Conservation (phyloP, 2,113 vertebrate species). For the Tiliqua scincoides region DNA sequence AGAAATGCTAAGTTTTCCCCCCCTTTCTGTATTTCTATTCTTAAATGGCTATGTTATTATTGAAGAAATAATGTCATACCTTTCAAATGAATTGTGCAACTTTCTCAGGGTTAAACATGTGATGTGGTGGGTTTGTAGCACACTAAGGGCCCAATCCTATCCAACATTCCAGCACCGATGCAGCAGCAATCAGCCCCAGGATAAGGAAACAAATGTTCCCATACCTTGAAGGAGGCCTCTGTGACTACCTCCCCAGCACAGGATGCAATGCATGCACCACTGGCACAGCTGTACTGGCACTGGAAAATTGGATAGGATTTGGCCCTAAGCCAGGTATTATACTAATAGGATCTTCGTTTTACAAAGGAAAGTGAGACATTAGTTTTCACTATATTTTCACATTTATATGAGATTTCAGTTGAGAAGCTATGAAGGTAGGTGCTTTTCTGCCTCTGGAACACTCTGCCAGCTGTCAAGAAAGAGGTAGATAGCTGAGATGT, state of each 20-base stretch:
- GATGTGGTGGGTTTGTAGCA: not conserved
- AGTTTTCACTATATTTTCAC: slow-evolving; percentile 5
- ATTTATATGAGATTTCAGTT: not conserved
- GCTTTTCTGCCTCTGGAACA: not conserved
- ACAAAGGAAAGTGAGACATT: not conserved
- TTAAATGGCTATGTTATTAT: not conserved
- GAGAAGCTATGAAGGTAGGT: not conserved
- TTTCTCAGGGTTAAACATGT: not conserved
- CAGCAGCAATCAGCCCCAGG: too few relatives aligned
- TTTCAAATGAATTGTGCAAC: slow-evolving; percentile 12
- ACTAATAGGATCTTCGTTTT: not conserved
- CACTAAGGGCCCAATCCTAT: too few relatives aligned
- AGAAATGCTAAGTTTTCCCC: not conserved
- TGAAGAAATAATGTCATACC: slow-evolving; percentile 1
- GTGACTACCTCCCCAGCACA: too few relatives aligned
- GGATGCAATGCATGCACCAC: too few relatives aligned
- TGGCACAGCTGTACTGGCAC: too few relatives aligned
- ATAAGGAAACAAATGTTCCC: too few relatives aligned
- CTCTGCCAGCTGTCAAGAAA: not conserved
- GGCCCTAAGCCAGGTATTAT: not conserved
- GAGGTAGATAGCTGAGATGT: not conserved
- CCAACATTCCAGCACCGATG: too few relatives aligned
- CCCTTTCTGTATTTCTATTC: slow-evolving; percentile 16
- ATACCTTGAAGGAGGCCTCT: too few relatives aligned
- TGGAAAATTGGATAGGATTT: too few relatives aligned